phyloP scores from a whole-genome alignment of 92 coral and sea anemone species.

The Actinernus sp. region DNA sequence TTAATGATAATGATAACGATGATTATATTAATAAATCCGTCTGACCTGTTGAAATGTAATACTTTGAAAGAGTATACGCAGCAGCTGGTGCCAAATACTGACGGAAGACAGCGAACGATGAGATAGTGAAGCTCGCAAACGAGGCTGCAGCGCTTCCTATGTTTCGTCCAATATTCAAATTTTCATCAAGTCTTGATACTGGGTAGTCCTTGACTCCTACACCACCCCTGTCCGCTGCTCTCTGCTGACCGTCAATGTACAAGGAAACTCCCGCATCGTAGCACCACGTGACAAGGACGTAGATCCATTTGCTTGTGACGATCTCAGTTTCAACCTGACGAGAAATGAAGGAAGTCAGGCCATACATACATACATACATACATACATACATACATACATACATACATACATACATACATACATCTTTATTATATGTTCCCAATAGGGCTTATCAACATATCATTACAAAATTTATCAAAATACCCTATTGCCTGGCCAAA shows the following conservation, averaged over 20 bases:
- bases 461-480: too few relatives aligned
- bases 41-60: constrained; percentile 40
- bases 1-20: too few relatives aligned
- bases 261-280: constrained; percentile 63
- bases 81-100: constrained; percentile 51
- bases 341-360: background rate
- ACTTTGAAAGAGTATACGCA: constrained; percentile 64
- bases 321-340: constrained; percentile 82
- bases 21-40: too few relatives aligned
- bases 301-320: constrained; percentile 77
- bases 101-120: constrained; percentile 88
- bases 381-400: too few relatives aligned
- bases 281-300: constrained; percentile 84
- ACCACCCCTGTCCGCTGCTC: constrained; percentile 72
- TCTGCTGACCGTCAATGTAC: constrained; percentile 73
- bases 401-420: too few relatives aligned
- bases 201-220: constrained; percentile 61
- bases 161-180: constrained; percentile 89
- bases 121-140: constrained; percentile 79
- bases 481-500: too few relatives aligned
- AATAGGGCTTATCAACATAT: too few relatives aligned
- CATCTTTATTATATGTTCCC: too few relatives aligned
- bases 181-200: constrained; percentile 52
- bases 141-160: constrained; percentile 72
- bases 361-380: too few relatives aligned